These are phyloP conservation scores for Drosophila azteca DNA, from an alignment of 1,140 invertebrate species.

Conservation along the genomic window DNA sequence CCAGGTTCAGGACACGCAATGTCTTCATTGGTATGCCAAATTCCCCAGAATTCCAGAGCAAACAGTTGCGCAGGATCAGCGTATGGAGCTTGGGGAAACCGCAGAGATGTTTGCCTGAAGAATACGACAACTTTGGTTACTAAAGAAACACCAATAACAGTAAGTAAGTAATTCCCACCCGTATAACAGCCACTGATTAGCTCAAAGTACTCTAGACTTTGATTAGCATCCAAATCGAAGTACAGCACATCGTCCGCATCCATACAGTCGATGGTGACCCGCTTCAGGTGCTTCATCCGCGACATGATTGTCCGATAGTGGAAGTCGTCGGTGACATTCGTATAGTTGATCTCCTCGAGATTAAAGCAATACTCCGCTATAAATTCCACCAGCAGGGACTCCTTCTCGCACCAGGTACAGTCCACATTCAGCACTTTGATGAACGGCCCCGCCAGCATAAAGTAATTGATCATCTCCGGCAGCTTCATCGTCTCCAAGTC, in stretches of 20 bases:
- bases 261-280: slow-evolving; percentile 53
- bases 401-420: slow-evolving; percentile 57
- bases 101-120: slow-evolving; percentile 57
- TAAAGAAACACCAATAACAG: not conserved
- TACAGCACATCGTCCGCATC: slow-evolving; percentile 64
- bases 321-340: slow-evolving; percentile 67
- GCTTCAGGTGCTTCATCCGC: slow-evolving; percentile 35
- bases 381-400: slow-evolving; percentile 64
- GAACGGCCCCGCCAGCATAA: slow-evolving; percentile 54
- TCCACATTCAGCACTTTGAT: slow-evolving; percentile 42
- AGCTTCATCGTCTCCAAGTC: slow-evolving; percentile 58
- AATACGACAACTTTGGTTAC: too few relatives aligned
- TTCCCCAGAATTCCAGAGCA: slow-evolving; percentile 66
- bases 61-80: slow-evolving; percentile 60
- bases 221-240: slow-evolving; percentile 51
- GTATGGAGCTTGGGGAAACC: slow-evolving; percentile 54
- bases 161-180: slow-evolving; percentile 33
- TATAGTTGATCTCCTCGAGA: slow-evolving; percentile 54
- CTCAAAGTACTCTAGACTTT: slow-evolving; percentile 58
- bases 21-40: slow-evolving; percentile 58
- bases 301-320: slow-evolving; percentile 48
- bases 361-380: slow-evolving; percentile 59
- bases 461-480: slow-evolving; percentile 58
- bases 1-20: slow-evolving; percentile 38
- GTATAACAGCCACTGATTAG: slow-evolving; percentile 67